phyloP scores from a whole-genome alignment of 2,888 invertebrate species.

The Pseudoips prasinana region DNA sequence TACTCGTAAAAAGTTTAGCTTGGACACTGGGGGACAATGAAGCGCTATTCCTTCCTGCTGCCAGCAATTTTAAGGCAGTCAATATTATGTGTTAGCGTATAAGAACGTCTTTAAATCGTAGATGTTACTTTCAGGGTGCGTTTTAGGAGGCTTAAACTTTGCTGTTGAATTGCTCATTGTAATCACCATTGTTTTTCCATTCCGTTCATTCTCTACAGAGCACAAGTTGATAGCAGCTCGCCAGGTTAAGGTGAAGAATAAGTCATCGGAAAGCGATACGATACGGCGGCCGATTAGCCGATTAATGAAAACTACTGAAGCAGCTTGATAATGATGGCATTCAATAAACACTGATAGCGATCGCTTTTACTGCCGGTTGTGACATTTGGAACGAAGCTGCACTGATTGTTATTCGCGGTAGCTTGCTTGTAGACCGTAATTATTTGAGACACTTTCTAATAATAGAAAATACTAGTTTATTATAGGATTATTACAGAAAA shows the following conservation, averaged over 20 bases:
- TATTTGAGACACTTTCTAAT: constrained; percentile 9
- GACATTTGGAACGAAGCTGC: constrained; percentile 15
- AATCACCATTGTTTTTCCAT: too few species aligned
- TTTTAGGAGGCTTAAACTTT: too few species aligned
- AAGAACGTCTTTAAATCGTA: too few species aligned
- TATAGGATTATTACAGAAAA: too few species aligned
- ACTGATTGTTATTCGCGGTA: constrained; percentile 24
- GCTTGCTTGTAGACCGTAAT: constrained; percentile 16
- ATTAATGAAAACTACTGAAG: constrained; percentile 35
- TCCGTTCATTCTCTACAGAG: too few species aligned
- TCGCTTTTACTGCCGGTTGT: constrained; percentile 21
- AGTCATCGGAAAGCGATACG: constrained; percentile 40
- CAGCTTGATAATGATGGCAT: constrained; percentile 34
- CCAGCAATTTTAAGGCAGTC: too few species aligned
- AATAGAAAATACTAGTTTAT: neutral
- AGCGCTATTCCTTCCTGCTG: too few species aligned
- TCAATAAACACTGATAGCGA: constrained; percentile 34
- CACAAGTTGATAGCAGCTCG: constrained; percentile 10
- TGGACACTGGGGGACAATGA: too few species aligned
- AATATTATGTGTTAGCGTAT: too few species aligned
- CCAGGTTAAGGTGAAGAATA: constrained; percentile 27
- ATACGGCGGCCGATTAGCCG: constrained; percentile 35
- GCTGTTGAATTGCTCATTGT: too few species aligned
- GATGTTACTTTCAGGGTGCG: too few species aligned
- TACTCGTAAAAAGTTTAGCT: too few species aligned